A percentile compares a stretch with the other conserved stretches of the same genome.
These are phyloP conservation scores for Drosophila sp. DNA, from an alignment of 1,140 invertebrate species.

Conservation along the genomic window DNA sequence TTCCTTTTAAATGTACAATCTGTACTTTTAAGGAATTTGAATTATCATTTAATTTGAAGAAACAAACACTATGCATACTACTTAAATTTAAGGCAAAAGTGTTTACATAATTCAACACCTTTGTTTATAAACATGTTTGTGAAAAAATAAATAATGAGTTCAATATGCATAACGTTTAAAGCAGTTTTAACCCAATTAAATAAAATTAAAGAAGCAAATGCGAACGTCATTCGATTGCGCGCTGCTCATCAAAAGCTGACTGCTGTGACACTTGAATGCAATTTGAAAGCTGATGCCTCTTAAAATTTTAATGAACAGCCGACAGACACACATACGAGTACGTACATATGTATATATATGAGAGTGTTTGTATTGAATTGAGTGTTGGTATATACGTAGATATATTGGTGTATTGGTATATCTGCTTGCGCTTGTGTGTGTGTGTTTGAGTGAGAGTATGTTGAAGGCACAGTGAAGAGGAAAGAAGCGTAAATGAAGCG, in stretches of 20 bases:
- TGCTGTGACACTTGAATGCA: slow-evolving; percentile 11
- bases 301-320: slow-evolving; percentile 32
- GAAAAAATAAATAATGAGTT: neutral
- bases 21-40: no score
- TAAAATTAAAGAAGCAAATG: neutral
- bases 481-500: slow-evolving; percentile 62
- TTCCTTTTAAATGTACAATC: no score
- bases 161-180: neutral
- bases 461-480: slow-evolving; percentile 36
- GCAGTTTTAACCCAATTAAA: neutral
- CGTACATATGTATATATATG: no score
- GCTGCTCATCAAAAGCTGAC: slow-evolving; percentile 11
- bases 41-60: no score
- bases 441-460: slow-evolving; percentile 23
- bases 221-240: neutral
- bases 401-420: slow-evolving; percentile 6
- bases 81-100: no score
- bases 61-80: no score
- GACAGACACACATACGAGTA: neutral
- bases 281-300: slow-evolving; percentile 20
- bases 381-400: neutral
- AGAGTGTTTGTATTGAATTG: slow-evolving; percentile 13
- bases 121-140: no score
- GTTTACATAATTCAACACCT: no score
- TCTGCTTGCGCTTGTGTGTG: neutral